Base-by-base conservation (phyloP, 2,888 invertebrate species). In the Augochlorella aurata region DNA sequence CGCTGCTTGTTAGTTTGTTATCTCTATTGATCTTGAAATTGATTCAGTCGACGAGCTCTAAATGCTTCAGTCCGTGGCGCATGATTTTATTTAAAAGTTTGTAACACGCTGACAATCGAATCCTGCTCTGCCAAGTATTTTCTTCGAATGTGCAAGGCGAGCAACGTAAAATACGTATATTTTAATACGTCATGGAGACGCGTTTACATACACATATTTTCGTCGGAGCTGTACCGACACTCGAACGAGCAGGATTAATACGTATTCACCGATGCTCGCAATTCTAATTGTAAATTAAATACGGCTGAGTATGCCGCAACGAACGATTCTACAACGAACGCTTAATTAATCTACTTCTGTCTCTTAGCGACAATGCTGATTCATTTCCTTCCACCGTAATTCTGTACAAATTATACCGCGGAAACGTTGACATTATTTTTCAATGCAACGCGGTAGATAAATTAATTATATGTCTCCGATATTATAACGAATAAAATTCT, bases 281-380 rank as follows among this genome's bases (percentile, higher is more conserved):
- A 24, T 24, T 58, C 14, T 24, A 24, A 58, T 58, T 58, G 58
- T 58, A 58, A 58, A 58, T 58, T 58, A 58, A 58, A 58, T 24
- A 58, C 58, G 8, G 16, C 1, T 14, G 24, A 58, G 24, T 24
- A 24, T 16, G 24, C 16, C 24, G 24, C 24, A 24, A 24, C 24
- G 58, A 24, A 24, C 58, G 1, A 8, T 24, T 14, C 24, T 58
- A 58, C 58, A 58, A 58, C 58, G 58, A 58, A 58, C 58, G 58
- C 0, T 58, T 58, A 58, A 58, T 58, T 58, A 58, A 58, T 50
- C 50, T n/a, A 50, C 24, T 58, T 58, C 58, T 5, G 24, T 58
- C 58, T 58, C 24, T 58, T 58, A 58, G 58, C 58, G 58, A 24
- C 24, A 58, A 24, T 58, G 24, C 24, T 16, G 58, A 58, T 58